Conservation (phyloP, 2,888 invertebrate genomes). For the Smittia sp. region DNA sequence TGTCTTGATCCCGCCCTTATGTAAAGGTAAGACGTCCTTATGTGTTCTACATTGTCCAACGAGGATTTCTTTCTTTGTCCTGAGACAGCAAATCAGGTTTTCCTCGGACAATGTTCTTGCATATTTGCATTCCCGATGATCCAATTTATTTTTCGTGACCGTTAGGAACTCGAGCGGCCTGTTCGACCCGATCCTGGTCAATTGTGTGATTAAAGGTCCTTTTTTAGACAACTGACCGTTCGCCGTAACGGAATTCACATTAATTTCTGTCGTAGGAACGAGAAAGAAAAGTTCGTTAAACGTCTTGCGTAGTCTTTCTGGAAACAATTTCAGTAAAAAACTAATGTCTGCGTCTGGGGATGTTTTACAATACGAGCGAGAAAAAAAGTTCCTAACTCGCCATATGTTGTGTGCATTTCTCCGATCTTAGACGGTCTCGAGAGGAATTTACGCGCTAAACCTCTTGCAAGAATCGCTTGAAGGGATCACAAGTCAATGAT, state of each 20-base stretch:
- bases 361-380: background rate
- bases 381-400: slow-evolving; percentile 9
- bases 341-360: background rate
- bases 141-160: slow-evolving; percentile 33
- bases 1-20: slow-evolving; percentile 1
- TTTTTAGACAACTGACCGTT: slow-evolving; percentile 13
- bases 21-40: background rate
- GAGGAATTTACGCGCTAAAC: slow-evolving; percentile 6
- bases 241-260: slow-evolving; percentile 26
- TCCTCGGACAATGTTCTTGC: background rate
- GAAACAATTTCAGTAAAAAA: background rate
- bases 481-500: slow-evolving; percentile 28
- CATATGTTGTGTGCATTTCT: slow-evolving; percentile 25
- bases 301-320: background rate
- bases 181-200: background rate
- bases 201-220: slow-evolving; percentile 19
- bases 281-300: slow-evolving; percentile 33
- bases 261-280: background rate
- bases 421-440: background rate
- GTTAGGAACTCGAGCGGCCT: background rate
- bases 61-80: background rate
- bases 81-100: slow-evolving; percentile 8
- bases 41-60: slow-evolving; percentile 1
- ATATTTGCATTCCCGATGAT: slow-evolving; percentile 18
- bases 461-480: background rate